Percentiles rank a stretch among this genome's conserved stretches.
Conservation (phyloP, 2,888 invertebrate species). For the Cantharis nigra region DNA sequence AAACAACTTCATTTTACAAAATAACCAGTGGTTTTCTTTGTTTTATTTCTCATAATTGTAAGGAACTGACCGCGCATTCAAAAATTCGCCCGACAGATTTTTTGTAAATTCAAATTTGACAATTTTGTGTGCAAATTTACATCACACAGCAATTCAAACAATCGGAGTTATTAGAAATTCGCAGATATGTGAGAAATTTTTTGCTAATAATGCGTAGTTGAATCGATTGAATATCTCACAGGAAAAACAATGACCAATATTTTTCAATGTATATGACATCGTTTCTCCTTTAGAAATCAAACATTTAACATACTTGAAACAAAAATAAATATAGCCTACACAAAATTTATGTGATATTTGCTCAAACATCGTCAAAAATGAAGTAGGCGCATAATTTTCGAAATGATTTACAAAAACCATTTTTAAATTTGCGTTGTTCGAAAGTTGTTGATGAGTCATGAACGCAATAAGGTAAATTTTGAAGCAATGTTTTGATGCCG, state of each 20-base stretch:
- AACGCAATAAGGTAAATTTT: slow-evolving; percentile 3
- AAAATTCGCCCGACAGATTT: too few relatives aligned
- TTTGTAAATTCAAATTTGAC: too few relatives aligned
- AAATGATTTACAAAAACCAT: background rate
- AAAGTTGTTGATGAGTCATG: slow-evolving; percentile 12
- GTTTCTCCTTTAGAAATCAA: background rate
- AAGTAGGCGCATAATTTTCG: background rate
- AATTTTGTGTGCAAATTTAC: too few relatives aligned
- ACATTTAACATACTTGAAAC: background rate
- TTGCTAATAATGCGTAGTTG: too few relatives aligned
- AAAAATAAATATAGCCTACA: background rate
- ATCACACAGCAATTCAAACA: too few relatives aligned
- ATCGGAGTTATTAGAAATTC: too few relatives aligned
- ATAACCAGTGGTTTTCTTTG: too few relatives aligned
- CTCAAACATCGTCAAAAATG: background rate
- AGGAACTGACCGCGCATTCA: too few relatives aligned
- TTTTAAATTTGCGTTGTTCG: background rate
- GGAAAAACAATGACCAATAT: background rate
- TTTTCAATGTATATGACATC: background rate
- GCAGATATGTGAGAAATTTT: too few relatives aligned
- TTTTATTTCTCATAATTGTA: too few relatives aligned
- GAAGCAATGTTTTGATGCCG: slow-evolving; percentile 3
- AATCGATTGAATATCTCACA: too few relatives aligned
- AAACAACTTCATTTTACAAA: too few relatives aligned
- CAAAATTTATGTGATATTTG: background rate